These are phyloP conservation scores for Argyra leucocephala DNA, from an alignment of 2,888 invertebrate genomes.

Conservation along the genomic window DNA sequence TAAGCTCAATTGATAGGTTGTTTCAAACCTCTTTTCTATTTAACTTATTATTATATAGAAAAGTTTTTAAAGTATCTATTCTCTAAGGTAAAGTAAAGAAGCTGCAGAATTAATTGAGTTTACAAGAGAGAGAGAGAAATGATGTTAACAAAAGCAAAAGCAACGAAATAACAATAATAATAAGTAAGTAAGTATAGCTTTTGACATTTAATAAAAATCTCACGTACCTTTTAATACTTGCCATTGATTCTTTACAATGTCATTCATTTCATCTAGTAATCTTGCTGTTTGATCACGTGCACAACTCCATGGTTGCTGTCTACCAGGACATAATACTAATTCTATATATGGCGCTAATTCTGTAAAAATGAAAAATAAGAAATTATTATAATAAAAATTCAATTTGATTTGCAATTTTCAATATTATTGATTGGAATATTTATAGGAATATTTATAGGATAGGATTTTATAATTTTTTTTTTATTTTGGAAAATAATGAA, in stretches of 20 bases:
- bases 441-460: too few relatives aligned
- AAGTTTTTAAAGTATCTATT: too few relatives aligned
- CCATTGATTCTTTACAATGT: constrained; percentile 35
- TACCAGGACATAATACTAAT: constrained; percentile 47
- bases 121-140: too few relatives aligned
- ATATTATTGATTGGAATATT: too few relatives aligned
- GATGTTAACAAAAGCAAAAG: neutral
- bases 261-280: constrained; percentile 43
- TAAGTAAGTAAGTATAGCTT: neutral
- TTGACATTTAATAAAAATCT: neutral
- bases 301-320: constrained; percentile 48
- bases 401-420: too few relatives aligned
- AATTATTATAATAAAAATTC: neutral
- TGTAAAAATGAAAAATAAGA: constrained; percentile 26
- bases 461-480: too few relatives aligned
- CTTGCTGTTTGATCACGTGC: constrained; percentile 48
- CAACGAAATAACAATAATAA: neutral
- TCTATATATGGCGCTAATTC: constrained; percentile 48
- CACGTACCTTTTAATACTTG: constrained; percentile 39
- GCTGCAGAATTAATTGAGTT: too few relatives aligned
- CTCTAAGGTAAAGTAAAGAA: too few relatives aligned
- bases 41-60: too few relatives aligned
- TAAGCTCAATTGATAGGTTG: too few relatives aligned
- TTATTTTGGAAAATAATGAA: too few relatives aligned
- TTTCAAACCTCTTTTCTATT: too few relatives aligned